Base-by-base conservation (phyloP, 2,797 vertebrate species). In the Distichodus sexfasciatus region DNA sequence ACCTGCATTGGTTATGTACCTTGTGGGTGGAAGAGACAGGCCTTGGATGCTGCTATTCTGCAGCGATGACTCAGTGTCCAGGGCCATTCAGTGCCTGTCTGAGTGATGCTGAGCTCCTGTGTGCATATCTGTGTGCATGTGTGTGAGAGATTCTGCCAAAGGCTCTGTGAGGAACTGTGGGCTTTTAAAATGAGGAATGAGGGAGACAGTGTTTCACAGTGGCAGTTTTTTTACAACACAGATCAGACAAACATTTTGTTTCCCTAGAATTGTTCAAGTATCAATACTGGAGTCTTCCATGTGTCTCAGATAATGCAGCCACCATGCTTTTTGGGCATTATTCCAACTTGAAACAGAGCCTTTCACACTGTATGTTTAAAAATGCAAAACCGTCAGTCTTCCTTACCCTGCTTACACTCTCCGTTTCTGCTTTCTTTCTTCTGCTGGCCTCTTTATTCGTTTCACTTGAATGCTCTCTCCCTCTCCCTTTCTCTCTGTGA, bases 191-290 rank as follows among this genome's bases (percentile, higher is more conserved):
- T 12, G 12, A 50, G 58, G 15, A 21, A 23, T 53, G 46, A 72
- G 28, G 35, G 28, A 60, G 47, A 36, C 23, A 29, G 50, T 12
- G 51, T 64, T 64, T 41, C 12, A 11, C 51, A 59, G 58, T 51
- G 38, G 31, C 24, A 48, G 47, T n/a, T 38, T 57, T n/a, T 31
- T 26, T 36, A 21, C n/a, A 38, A 0, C 40, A 43, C 31, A 44
- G 47, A 24, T 40, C 47, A 55, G 15, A 40, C 31, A 33, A 24
- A 33, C n/a, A n/a, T n/a, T 26, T 21, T 17, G 11, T 12, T 19
- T 17, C 55, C 24, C 4, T 36, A 31, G 31, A 4, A 10, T 51
- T 6, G 28, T 12, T 26, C 4, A 6, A 29, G 48, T 38, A 61
- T 46, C 47, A 62, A 17, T 7, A 17, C 12, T 43, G 29, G 2